phyloP scores from a whole-genome alignment of 2,797 vertebrate species.

The Catostomus latipinnis region DNA sequence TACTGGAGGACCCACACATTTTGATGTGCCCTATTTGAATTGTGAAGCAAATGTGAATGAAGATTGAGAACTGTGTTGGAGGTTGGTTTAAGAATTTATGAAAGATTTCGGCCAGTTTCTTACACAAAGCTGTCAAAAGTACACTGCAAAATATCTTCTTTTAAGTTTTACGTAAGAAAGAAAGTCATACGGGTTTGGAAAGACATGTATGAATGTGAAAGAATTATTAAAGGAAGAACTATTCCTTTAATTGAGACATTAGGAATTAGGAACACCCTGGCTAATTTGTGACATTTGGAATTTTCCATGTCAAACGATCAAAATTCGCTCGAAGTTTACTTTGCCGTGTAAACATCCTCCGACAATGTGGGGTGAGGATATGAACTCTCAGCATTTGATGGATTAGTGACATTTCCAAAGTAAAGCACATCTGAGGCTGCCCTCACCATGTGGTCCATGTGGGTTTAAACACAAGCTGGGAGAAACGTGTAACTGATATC shows the following conservation, averaged over 20 bases:
- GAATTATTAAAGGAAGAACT: neutral
- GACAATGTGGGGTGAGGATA: slow-evolving; percentile 53
- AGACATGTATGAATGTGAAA: neutral
- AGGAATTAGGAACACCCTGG: slow-evolving; percentile 15
- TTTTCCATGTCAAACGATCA: slow-evolving; percentile 34
- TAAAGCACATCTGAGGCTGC: slow-evolving; percentile 69
- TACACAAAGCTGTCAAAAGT: no score
- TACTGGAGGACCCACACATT: no score
- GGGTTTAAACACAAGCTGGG: slow-evolving; percentile 70
- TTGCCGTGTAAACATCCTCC: slow-evolving; percentile 57
- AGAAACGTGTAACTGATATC: slow-evolving; percentile 69
- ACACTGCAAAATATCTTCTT: no score
- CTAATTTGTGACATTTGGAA: slow-evolving; percentile 31
- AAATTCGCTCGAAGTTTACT: slow-evolving; percentile 50
- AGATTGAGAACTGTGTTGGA: no score
- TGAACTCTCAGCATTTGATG: slow-evolving; percentile 70
- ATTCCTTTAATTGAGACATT: slow-evolving; percentile 13
- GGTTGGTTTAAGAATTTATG: no score
- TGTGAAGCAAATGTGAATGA: no score
- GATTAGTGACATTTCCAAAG: slow-evolving; percentile 80
- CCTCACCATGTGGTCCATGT: slow-evolving; percentile 60
- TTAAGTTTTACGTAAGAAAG: no score
- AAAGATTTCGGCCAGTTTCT: no score
- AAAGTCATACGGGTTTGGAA: neutral
- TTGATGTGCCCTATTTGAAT: no score